Base-by-base conservation (phyloP, 2,797 vertebrate species). In the Mycteria americana region DNA sequence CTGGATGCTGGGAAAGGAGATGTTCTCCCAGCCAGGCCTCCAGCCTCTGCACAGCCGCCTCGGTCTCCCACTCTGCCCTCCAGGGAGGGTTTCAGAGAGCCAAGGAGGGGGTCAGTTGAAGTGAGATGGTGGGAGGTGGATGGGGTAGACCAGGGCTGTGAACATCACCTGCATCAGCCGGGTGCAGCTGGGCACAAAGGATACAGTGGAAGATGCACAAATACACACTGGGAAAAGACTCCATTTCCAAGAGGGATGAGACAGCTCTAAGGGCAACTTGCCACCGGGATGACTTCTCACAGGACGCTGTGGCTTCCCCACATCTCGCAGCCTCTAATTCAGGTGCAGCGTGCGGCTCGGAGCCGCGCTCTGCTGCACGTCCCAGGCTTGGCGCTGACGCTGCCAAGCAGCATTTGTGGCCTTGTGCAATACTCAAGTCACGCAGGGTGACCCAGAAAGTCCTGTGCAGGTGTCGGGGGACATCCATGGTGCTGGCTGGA, bases 301-400 rank as follows among this genome's bases (percentile, higher is more conserved):
- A 67, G 73, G 65, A 72, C 1, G 9, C 84, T 46, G 76, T 31
- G 88, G 65, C 48, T 81, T 86, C 37, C 18, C 50, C 57, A 48
- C 11, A 21, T 45, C 68, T 64, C 4, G 1, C 70, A 88, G 85
- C 59, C 91, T 86, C 31, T 95, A 74, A 92, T 90, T 27, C 43
- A 45, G 82, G 64, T 11, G 30, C 23, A n/a, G 81, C 3, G 0
- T 23, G 37, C 2, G 13, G 70, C 88, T 57, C 2, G 0, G 72
- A 76, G 85, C 83, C 2, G 4, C 19, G 57, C 85, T 16, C 19
- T 10, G 81, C 88, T 0, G 18, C 75, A 79, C 27, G n/a, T 83
- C 90, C 77, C 0, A 1, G 30, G 30, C 67, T 46, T 0, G 0
- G 11, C 0, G 8, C 31, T 57, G 93, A 79, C 7, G 4, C 28